phyloP scores from a whole-genome alignment of 2,888 invertebrate species.

The Oasisia sp. region DNA sequence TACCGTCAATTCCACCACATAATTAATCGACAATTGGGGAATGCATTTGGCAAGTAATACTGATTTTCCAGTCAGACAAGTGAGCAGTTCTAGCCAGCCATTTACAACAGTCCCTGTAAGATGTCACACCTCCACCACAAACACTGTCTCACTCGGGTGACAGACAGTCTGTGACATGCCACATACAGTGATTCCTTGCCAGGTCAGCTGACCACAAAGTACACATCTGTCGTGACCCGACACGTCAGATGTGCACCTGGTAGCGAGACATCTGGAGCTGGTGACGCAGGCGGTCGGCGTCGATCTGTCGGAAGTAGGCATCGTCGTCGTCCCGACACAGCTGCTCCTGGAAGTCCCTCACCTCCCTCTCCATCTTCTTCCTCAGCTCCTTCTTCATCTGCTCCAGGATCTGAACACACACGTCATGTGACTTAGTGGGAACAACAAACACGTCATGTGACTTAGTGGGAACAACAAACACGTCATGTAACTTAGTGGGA shows the following conservation, averaged over 20 bases:
- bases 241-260: constrained; percentile 55
- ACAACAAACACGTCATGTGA: background rate
- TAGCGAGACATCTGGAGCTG: constrained; percentile 57
- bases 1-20: background rate
- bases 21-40: background rate
- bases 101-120: background rate
- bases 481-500: no score
- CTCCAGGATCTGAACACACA: constrained; percentile 51
- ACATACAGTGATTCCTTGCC: background rate
- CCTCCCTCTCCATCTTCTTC: constrained; percentile 63
- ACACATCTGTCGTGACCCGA: background rate
- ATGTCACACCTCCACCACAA: background rate
- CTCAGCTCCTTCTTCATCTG: constrained; percentile 62
- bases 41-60: background rate
- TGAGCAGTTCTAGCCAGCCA: background rate
- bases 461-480: no score
- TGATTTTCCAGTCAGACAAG: background rate
- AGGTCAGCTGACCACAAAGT: background rate
- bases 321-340: constrained; percentile 62
- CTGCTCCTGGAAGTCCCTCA: constrained; percentile 60
- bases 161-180: background rate
- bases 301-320: constrained; percentile 61
- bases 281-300: constrained; percentile 60
- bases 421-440: background rate
- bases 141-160: background rate